These are phyloP conservation scores for Gymnoscopelus braueri DNA, from an alignment of 2,797 vertebrate species.

Conservation along the genomic window DNA sequence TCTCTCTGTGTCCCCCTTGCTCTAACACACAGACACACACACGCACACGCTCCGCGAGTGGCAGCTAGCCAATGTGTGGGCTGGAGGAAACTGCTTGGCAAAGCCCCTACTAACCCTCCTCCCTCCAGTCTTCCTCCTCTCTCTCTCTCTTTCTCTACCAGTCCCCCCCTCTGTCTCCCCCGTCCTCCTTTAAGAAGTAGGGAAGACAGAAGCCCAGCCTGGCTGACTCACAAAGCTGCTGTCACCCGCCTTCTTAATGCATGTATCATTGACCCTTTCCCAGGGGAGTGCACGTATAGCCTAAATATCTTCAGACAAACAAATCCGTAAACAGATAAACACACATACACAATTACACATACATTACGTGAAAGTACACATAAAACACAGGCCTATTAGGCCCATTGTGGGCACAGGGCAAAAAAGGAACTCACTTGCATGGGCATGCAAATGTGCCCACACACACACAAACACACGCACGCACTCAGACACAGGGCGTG, in stretches of 20 bases:
- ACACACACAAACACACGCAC: background rate
- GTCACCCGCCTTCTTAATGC: conserved; percentile 12
- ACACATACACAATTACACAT: background rate
- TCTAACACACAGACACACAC: conserved; percentile 32
- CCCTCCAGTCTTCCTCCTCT: conserved; percentile 49
- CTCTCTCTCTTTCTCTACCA: conserved; percentile 37
- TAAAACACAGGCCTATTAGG: conserved; percentile 16
- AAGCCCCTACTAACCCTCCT: conserved; percentile 59
- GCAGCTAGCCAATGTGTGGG: conserved; percentile 78
- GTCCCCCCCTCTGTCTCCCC: conserved; percentile 30
- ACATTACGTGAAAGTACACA: background rate
- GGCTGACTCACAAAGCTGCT: conserved; percentile 41
- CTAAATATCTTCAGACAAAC: conserved; percentile 7
- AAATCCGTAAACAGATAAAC: background rate
- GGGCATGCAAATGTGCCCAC: conserved; percentile 14
- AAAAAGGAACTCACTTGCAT: conserved; percentile 4
- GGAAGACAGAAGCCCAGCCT: conserved; percentile 25
- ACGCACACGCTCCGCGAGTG: conserved; percentile 53
- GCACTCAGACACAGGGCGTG: conserved; percentile 5
- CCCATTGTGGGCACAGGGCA: background rate
- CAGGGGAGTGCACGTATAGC: background rate
- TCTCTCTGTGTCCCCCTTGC: conserved; percentile 29
- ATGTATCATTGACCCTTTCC: no score
- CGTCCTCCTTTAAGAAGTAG: conserved; percentile 15
- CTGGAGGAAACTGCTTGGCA: conserved; percentile 81